Conservation (phyloP, 1,140 invertebrate genomes). For the Whitmania pigra region DNA sequence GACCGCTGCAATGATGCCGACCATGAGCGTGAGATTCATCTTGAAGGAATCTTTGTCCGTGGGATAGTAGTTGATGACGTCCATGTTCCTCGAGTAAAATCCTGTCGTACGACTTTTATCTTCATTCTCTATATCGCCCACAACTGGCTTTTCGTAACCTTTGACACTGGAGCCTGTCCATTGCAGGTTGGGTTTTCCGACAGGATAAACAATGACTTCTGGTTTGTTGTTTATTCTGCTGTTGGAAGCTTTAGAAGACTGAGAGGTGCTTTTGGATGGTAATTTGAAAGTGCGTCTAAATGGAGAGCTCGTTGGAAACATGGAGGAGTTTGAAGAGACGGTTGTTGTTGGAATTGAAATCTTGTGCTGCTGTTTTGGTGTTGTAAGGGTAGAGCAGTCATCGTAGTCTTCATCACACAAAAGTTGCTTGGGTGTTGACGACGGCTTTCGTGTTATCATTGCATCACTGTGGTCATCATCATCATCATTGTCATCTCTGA, state of each 20-base stretch:
- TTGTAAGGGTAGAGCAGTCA: no score
- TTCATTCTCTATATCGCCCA: not conserved
- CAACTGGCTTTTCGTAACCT: not conserved
- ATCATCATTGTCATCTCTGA: not conserved
- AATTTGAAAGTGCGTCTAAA: not conserved
- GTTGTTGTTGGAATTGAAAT: not conserved
- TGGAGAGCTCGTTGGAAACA: not conserved
- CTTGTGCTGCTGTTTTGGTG: not conserved
- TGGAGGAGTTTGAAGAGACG: not conserved
- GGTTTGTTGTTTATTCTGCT: not conserved
- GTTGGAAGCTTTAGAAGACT: not conserved
- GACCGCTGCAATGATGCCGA: not conserved
- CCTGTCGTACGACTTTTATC: not conserved
- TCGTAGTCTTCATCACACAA: no score
- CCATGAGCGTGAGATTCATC: slow-evolving; percentile 4
- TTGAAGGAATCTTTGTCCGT: not conserved
- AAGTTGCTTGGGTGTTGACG: not conserved
- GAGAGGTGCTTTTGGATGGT: not conserved
- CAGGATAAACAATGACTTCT: not conserved
- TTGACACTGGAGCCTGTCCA: not conserved
- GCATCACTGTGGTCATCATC: not conserved
- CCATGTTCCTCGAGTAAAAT: not conserved
- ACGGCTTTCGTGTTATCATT: not conserved
- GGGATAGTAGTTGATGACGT: slow-evolving; percentile 1
- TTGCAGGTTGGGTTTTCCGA: not conserved